Conservation (phyloP, 2,113 vertebrate genomes). For the Cavia porcellus region DNA sequence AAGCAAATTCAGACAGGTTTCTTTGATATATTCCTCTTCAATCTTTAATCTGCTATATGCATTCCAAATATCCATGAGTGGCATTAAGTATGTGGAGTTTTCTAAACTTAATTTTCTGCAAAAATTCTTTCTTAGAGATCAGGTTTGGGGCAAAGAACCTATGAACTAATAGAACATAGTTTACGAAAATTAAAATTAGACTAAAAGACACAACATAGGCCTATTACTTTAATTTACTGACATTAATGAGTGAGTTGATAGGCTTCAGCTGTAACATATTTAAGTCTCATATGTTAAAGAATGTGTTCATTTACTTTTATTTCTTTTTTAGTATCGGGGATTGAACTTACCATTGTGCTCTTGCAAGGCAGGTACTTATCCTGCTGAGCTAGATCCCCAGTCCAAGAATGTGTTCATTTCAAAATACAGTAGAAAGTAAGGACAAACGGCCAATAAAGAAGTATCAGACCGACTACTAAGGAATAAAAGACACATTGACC, state of each 20-base stretch:
- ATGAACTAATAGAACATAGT: not conserved
- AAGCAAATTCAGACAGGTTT: slow-evolving; percentile 48
- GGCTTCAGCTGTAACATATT: not conserved
- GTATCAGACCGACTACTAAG: not conserved
- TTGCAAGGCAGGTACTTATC: too few relatives aligned
- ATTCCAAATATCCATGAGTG: not conserved
- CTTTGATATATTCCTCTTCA: not conserved
- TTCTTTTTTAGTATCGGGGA: too few relatives aligned
- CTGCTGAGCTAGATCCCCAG: too few relatives aligned
- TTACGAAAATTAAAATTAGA: slow-evolving; percentile 44
- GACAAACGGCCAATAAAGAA: not conserved
- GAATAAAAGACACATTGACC: not conserved
- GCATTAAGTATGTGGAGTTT: not conserved
- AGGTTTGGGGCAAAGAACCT: not conserved
- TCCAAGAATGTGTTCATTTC: slow-evolving; percentile 12
- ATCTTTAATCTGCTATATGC: not conserved
- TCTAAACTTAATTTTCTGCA: not conserved
- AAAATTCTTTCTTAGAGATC: not conserved
- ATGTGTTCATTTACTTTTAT: slow-evolving; percentile 22
- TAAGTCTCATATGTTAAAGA: not conserved
- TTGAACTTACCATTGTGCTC: too few relatives aligned
- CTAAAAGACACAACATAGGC: not conserved
- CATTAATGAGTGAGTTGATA: not conserved
- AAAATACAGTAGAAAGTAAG: not conserved
- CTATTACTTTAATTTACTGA: slow-evolving; percentile 13